Evolutionary conservation across 2,113 vertebrate species (phyloP).

Genomic region (Zosterops japonicus): DNA sequence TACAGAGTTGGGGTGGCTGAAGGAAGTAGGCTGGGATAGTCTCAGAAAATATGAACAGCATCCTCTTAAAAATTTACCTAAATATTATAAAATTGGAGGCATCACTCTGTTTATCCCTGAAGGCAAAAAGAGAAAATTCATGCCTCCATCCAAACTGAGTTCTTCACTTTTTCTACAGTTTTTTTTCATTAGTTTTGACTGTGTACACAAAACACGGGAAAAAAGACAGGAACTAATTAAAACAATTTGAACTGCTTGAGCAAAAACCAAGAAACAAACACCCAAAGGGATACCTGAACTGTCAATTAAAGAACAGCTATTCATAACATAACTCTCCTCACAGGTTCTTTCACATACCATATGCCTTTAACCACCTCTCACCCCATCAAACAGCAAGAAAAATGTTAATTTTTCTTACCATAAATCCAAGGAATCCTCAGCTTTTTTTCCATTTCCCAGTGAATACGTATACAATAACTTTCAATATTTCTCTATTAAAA

Average conservation of each 20-base stretch:
- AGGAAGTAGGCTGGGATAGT: background rate
- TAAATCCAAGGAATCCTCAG: background rate
- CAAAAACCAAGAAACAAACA: background rate
- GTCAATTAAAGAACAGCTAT: background rate
- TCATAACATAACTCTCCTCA: background rate
- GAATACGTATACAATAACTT: background rate
- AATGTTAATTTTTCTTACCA: background rate
- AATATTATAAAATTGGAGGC: background rate
- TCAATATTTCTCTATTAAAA: background rate
- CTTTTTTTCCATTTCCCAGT: background rate
- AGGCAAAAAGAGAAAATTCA: background rate
- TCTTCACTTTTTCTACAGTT: background rate
- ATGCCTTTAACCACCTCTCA: background rate
- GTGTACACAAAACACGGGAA: background rate
- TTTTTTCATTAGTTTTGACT: background rate
- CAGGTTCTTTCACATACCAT: background rate
- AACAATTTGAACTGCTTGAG: background rate
- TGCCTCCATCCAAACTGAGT: background rate
- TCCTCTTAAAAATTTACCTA: background rate
- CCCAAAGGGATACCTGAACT: background rate
- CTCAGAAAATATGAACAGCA: background rate
- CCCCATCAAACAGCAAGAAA: background rate
- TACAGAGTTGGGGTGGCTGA: background rate
- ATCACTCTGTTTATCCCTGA: conserved; percentile 4
- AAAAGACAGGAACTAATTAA: background rate